These are phyloP conservation scores for Diarsia brunnea DNA, from an alignment of 2,888 invertebrate species.

Conservation along the genomic window DNA sequence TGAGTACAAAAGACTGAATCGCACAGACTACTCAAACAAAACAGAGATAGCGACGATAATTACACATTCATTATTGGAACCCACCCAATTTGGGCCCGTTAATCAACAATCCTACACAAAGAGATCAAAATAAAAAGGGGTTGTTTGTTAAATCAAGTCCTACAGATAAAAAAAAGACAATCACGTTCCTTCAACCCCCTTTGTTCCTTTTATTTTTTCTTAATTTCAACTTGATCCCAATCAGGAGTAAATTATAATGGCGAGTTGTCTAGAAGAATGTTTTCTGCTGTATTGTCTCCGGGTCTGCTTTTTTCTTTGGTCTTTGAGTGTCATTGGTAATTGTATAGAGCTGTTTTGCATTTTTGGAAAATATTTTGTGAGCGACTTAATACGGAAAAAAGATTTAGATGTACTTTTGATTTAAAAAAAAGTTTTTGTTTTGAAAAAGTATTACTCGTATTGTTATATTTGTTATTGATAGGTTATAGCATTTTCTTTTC, in stretches of 20 bases:
- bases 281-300: conserved; percentile 85
- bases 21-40: conserved; percentile 19
- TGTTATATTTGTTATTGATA: no score
- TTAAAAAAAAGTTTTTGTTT: neutral
- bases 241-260: conserved; percentile 90
- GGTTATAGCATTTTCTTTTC: no score
- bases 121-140: conserved; percentile 75
- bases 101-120: conserved; percentile 78
- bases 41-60: conserved; percentile 39
- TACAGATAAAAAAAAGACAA: conserved; percentile 86
- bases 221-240: conserved; percentile 90
- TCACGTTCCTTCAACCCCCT: conserved; percentile 76
- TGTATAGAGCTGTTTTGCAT: conserved; percentile 74
- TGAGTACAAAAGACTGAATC: no score
- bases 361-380: neutral
- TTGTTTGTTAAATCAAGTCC: conserved; percentile 88
- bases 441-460: no score
- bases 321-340: conserved; percentile 79
- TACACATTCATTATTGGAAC: conserved; percentile 68
- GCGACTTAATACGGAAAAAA: neutral
- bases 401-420: neutral
- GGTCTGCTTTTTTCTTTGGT: conserved; percentile 79
- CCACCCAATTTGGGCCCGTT: conserved; percentile 75
- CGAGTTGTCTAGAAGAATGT: conserved; percentile 88
- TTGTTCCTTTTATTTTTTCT: conserved; percentile 89